Conservation (phyloP, 2,797 vertebrate species). For the Steatocranus sp. region DNA sequence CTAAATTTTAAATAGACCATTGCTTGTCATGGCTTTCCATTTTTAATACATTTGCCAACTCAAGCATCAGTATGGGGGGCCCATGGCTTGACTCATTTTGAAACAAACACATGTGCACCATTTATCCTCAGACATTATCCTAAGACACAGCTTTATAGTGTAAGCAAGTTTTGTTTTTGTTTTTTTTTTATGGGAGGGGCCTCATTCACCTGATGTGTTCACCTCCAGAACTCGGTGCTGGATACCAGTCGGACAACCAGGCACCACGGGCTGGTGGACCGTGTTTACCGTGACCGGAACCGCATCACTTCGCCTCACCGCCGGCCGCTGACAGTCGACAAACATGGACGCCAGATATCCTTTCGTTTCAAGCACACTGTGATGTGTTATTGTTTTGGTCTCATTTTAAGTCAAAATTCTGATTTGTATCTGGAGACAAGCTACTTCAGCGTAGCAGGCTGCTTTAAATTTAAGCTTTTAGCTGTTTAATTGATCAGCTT, state of each 20-base stretch:
- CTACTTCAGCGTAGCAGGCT: background rate
- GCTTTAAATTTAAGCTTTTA: background rate
- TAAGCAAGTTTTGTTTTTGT: background rate
- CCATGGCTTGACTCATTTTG: conserved; percentile 74
- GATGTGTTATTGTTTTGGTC: background rate
- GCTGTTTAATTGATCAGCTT: background rate
- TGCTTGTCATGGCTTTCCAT: conserved; percentile 81
- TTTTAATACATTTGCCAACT: conserved; percentile 75
- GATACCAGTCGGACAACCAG: conserved; percentile 95
- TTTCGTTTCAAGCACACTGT: conserved; percentile 53
- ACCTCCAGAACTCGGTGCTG: conserved; percentile 91
- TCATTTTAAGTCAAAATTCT: background rate
- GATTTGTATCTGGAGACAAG: background rate
- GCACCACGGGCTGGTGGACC: conserved; percentile 95
- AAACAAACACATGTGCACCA: conserved; percentile 69
- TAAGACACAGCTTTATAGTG: conserved; percentile 5
- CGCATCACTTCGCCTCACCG: conserved; percentile 95
- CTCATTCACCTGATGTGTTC: conserved; percentile 71
- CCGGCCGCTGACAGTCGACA: conserved; percentile 92
- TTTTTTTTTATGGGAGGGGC: background rate
- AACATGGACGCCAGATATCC: conserved; percentile 99
- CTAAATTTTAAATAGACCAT: conserved; percentile 66
- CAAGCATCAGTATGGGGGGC: conserved; percentile 64
- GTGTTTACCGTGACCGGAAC: conserved; percentile 92
- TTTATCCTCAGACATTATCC: conserved; percentile 49